Conservation (phyloP, 2,113 vertebrate species). For the Pterocles burchelli region DNA sequence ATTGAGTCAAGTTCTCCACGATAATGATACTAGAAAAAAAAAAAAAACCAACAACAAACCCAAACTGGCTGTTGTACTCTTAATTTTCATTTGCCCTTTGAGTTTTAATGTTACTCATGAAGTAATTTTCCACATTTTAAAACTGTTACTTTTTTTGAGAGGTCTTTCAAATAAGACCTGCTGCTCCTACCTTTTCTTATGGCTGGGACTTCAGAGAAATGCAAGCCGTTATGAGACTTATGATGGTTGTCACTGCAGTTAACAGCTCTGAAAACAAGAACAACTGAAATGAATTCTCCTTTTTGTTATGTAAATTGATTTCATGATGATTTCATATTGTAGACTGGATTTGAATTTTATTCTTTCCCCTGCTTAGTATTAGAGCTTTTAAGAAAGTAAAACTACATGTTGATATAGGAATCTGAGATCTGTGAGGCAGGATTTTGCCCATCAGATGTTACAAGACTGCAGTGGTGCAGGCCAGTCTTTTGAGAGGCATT, state of each 20-base stretch:
- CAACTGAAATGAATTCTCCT: not conserved
- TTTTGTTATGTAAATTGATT: not conserved
- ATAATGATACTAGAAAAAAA: rapidly evolving
- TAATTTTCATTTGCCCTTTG: not conserved
- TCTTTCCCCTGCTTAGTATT: not conserved
- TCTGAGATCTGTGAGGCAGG: not conserved
- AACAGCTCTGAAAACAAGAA: not conserved
- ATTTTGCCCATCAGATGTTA: not conserved
- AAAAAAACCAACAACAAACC: too few species aligned
- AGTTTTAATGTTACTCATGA: not conserved
- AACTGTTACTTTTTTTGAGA: not conserved
- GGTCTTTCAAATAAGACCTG: not conserved
- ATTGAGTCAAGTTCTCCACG: not conserved
- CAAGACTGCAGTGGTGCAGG: not conserved
- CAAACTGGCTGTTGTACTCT: not conserved
- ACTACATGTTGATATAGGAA: not conserved
- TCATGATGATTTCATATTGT: not conserved
- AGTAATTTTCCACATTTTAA: not conserved
- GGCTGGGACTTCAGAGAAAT: not conserved
- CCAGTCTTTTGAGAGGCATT: not conserved
- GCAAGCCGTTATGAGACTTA: not conserved
- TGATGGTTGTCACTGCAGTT: not conserved
- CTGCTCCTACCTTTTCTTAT: not conserved
- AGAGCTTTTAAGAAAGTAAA: not conserved
- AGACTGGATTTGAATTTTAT: not conserved